Conservation (phyloP, 2,113 vertebrate species). For the Seriola rivoliana region DNA sequence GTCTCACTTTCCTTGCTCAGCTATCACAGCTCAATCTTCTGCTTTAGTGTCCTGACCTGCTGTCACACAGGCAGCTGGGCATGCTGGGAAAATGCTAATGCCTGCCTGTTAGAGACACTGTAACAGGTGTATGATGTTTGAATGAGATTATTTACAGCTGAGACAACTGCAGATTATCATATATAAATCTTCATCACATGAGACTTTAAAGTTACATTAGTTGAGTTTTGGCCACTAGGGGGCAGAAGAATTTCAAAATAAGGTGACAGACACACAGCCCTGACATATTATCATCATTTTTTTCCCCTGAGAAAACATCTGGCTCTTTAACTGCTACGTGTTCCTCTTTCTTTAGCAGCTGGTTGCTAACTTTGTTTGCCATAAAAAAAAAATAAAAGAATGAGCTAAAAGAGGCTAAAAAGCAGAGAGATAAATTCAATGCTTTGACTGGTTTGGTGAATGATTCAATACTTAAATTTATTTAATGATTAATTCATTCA, state of each 20-base stretch:
- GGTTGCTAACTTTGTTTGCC: background rate
- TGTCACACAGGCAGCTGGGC: background rate
- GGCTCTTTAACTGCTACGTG: no score
- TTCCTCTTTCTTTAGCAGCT: no score
- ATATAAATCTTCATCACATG: background rate
- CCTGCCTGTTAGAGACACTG: background rate
- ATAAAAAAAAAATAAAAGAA: no score
- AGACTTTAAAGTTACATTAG: background rate
- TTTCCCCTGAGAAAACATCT: no score
- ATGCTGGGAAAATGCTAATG: slow-evolving; percentile 1
- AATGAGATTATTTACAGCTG: background rate
- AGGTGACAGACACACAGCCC: background rate
- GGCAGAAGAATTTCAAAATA: background rate
- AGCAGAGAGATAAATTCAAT: background rate
- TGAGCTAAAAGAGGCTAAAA: no score
- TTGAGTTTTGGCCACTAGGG: background rate
- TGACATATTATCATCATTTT: background rate
- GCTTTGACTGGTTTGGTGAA: background rate
- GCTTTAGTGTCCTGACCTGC: background rate
- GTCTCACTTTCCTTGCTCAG: background rate
- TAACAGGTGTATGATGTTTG: background rate
- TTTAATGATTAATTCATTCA: no score
- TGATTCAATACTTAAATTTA: background rate
- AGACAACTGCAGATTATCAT: background rate
- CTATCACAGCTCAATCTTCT: slow-evolving; percentile 15